These are phyloP conservation scores for Neria commutata DNA, from an alignment of 2,888 invertebrate genomes.

Conservation along the genomic window DNA sequence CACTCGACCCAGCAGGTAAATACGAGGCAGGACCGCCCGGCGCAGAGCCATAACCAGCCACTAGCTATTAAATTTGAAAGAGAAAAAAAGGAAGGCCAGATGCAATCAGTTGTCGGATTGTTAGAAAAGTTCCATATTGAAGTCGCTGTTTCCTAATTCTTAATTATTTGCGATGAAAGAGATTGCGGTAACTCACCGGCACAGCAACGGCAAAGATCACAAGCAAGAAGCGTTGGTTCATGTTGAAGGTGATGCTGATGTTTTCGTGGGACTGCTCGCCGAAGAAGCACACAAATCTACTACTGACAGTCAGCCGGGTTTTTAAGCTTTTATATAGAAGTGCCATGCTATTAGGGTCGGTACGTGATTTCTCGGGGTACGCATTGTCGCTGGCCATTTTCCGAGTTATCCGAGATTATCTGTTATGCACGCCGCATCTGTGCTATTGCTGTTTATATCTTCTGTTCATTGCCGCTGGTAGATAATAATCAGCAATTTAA, in stretches of 20 bases:
- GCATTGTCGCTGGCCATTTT: background rate
- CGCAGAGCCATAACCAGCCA: constrained; percentile 38
- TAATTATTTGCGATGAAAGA: constrained; percentile 1
- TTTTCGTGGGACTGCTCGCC: constrained; percentile 18
- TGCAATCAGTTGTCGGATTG: background rate
- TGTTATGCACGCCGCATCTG: constrained; percentile 11
- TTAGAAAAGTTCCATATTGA: background rate
- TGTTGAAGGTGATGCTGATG: constrained; percentile 29
- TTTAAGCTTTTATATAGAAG: constrained; percentile 37
- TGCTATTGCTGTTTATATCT: no score
- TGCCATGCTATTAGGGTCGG: constrained; percentile 3
- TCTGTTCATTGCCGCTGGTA: background rate
- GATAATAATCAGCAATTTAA: background rate
- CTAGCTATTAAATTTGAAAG: constrained; percentile 32
- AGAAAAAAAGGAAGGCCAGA: constrained; percentile 11
- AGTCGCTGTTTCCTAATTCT: constrained; percentile 5
- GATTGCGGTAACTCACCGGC: constrained; percentile 48
- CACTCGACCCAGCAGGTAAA: constrained; percentile 35
- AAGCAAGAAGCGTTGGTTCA: constrained; percentile 53
- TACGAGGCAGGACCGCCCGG: constrained; percentile 29
- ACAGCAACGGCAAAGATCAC: constrained; percentile 51
- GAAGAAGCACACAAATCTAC: constrained; percentile 25
- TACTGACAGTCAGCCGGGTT: constrained; percentile 26
- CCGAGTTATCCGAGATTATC: constrained; percentile 1
- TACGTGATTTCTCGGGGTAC: constrained; percentile 26